Conservation (phyloP, 1,140 invertebrate species). For the Alviniconcha marisindica region DNA sequence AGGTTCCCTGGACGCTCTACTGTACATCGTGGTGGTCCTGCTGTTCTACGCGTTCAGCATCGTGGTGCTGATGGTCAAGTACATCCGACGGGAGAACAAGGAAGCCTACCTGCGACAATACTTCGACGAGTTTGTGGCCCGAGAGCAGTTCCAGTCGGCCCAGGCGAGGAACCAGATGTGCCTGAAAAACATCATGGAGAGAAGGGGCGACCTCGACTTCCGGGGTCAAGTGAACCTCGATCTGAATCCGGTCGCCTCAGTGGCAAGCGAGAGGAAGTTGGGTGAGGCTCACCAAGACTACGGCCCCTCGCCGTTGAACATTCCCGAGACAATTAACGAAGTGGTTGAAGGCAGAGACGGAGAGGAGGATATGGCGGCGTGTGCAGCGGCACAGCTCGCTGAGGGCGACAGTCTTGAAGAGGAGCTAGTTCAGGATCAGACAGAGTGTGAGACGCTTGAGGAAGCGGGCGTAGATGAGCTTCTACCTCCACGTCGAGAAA, state of each 20-base stretch:
- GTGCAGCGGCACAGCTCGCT: too few species aligned
- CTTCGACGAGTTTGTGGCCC: constrained; percentile 70
- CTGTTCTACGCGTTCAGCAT: constrained; percentile 75
- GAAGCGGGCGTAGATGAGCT: neutral
- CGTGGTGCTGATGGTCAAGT: constrained; percentile 75
- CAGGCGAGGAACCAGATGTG: constrained; percentile 53
- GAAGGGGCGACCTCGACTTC: too few species aligned
- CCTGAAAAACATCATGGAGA: constrained; percentile 45
- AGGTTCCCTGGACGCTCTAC: constrained; percentile 63
- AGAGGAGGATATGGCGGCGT: too few species aligned
- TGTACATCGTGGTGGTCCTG: constrained; percentile 75
- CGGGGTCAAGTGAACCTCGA: too few species aligned
- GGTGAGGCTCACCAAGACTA: too few species aligned
- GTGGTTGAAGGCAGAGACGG: neutral
- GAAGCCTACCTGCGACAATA: constrained; percentile 70
- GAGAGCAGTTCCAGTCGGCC: constrained; percentile 65
- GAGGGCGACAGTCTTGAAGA: neutral
- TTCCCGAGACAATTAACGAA: neutral
- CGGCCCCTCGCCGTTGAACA: too few species aligned
- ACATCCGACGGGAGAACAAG: constrained; percentile 70
- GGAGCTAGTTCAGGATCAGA: neutral
- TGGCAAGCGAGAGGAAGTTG: too few species aligned
- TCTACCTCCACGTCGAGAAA: neutral
- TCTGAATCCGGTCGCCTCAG: too few species aligned
- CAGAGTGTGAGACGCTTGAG: neutral